Evolutionary conservation across 2,797 vertebrate genomes (phyloP).

Genomic region (Gallinago solitaria): DNA sequence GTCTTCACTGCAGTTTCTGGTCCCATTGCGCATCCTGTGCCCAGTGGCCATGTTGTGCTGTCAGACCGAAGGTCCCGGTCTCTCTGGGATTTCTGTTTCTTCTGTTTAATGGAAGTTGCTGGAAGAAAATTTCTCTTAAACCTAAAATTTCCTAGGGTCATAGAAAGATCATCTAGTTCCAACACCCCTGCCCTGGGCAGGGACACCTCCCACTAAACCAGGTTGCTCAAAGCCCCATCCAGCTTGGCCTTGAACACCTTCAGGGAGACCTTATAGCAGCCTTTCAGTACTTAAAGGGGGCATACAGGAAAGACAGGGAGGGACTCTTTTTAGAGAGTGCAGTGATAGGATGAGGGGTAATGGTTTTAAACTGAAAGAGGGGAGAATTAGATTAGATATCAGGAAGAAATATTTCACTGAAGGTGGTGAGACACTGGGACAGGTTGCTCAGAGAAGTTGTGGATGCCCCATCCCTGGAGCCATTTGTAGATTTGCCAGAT

Average conservation of each 20-base stretch:
- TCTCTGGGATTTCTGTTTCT: not conserved
- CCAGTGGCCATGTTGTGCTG: not conserved
- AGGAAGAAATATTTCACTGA: not conserved
- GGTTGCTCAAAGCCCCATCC: no score
- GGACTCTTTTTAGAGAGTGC: not conserved
- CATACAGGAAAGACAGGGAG: not conserved
- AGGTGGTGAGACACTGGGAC: not conserved
- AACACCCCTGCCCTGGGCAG: no score
- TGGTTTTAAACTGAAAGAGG: not conserved
- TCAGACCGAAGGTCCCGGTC: not conserved
- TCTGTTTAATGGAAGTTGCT: not conserved
- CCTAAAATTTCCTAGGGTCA: not conserved
- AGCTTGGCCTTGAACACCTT: no score
- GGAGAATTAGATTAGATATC: not conserved
- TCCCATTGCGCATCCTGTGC: fast-evolving
- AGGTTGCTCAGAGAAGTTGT: not conserved
- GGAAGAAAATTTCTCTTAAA: not conserved
- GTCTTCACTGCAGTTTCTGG: not conserved
- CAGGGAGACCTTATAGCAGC: not conserved
- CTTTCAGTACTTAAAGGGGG: not conserved
- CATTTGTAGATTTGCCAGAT: not conserved
- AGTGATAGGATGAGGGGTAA: not conserved
- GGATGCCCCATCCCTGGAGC: not conserved
- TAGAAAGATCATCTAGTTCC: not conserved
- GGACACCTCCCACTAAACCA: no score